These are phyloP conservation scores for Myotis vivesi DNA, from an alignment of 2,797 vertebrate genomes.

Conservation along the genomic window DNA sequence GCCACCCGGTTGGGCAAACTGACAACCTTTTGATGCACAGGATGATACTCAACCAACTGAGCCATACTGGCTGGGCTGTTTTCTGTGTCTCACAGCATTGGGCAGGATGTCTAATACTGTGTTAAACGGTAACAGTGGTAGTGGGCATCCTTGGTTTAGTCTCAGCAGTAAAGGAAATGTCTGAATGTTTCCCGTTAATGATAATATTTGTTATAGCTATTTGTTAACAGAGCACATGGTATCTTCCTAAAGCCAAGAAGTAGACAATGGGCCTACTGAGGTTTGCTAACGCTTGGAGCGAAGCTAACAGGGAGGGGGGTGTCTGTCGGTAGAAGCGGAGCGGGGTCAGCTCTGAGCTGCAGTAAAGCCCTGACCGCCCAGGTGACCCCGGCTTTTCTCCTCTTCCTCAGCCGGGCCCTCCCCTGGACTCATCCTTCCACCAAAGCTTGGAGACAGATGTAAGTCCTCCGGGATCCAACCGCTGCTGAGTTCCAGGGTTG, in stretches of 20 bases:
- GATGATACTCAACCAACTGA: too few relatives aligned
- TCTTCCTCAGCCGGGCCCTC: constrained; percentile 77
- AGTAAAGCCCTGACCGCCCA: not conserved
- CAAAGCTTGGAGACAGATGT: constrained; percentile 75
- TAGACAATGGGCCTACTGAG: not conserved
- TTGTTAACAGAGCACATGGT: not conserved
- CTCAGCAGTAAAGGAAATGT: not conserved
- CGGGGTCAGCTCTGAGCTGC: not conserved
- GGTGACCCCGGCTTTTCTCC: constrained; percentile 56
- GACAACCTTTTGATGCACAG: too few relatives aligned
- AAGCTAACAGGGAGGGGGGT: not conserved
- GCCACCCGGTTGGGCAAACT: too few relatives aligned
- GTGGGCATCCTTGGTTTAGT: not conserved
- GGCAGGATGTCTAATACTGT: not conserved
- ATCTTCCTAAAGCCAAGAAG: not conserved
- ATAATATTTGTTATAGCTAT: not conserved
- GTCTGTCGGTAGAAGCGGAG: not conserved
- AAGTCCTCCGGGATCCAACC: constrained; percentile 3
- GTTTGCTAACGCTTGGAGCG: not conserved
- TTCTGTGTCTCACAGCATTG: not conserved
- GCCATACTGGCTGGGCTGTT: not conserved
- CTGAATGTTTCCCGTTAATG: not conserved
- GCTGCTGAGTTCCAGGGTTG: not conserved
- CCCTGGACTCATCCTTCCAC: constrained; percentile 50
- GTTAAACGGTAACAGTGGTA: not conserved